A percentile compares a stretch with the other conserved stretches of the same genome.
Conservation (phyloP, 2,888 invertebrate species). For the Aleiodes alternator region DNA sequence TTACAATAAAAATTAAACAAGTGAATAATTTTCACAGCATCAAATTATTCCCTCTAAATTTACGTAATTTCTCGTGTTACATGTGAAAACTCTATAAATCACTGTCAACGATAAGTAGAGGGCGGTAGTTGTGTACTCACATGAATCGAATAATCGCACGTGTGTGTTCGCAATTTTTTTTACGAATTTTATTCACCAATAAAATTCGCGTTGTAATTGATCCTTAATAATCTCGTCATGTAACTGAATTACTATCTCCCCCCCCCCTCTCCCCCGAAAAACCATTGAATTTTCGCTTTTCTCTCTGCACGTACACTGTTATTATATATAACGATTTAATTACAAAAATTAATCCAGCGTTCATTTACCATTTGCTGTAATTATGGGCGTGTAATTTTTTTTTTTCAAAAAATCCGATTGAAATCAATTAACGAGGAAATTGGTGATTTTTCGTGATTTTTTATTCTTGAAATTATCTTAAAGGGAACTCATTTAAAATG, state of each 20-base stretch:
- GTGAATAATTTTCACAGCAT: no score
- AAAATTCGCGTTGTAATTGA: constrained; percentile 70
- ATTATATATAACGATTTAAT: constrained; percentile 74
- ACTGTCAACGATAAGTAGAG: constrained; percentile 71
- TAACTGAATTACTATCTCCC: constrained; percentile 66
- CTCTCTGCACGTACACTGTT: constrained; percentile 65
- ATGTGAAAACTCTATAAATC: constrained; percentile 63
- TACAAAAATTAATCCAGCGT: constrained; percentile 71
- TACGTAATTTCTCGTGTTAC: constrained; percentile 13
- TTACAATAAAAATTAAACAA: no score
- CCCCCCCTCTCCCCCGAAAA: constrained; percentile 58
- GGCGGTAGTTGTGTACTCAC: constrained; percentile 61
- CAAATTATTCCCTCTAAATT: background rate
- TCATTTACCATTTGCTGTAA: constrained; percentile 60
- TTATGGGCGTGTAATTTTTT: constrained; percentile 27
- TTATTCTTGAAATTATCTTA: no score
- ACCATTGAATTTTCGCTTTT: constrained; percentile 54
- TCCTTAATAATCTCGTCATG: constrained; percentile 75
- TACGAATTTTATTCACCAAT: constrained; percentile 65
- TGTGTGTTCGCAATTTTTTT: constrained; percentile 46
- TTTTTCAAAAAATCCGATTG: constrained; percentile 27
- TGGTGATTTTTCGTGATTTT: background rate
- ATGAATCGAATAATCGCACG: constrained; percentile 15
- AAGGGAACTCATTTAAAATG: no score
- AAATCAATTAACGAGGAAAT: constrained; percentile 1